These are phyloP conservation scores for Ooceraea biroi DNA, from an alignment of 1,140 invertebrate genomes.

Conservation along the genomic window DNA sequence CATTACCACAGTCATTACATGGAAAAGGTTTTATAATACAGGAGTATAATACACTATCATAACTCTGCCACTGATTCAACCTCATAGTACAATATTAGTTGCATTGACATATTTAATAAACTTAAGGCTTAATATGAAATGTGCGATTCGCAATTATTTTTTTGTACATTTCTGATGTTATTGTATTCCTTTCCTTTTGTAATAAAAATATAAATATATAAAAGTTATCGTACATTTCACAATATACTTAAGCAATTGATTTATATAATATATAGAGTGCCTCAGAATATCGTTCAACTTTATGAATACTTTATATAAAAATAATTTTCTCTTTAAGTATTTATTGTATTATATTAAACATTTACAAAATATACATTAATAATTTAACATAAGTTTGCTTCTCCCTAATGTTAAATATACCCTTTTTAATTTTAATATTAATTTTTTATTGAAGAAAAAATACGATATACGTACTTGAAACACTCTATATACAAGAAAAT, in stretches of 20 bases:
- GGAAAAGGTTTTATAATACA: conserved; percentile 24
- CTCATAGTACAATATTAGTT: conserved; percentile 6
- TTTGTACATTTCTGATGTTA: neutral
- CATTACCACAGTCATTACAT: conserved; percentile 4
- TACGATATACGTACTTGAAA: neutral
- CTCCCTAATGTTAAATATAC: neutral
- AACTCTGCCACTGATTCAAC: conserved; percentile 22
- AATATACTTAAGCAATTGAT: conserved; percentile 21
- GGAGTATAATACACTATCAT: neutral
- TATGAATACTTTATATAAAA: too few relatives aligned
- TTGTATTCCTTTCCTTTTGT: neutral
- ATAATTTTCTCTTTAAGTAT: too few relatives aligned
- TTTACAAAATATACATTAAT: neutral
- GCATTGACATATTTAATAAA: conserved; percentile 9
- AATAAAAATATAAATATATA: conserved; percentile 2
- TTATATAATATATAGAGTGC: conserved; percentile 4
- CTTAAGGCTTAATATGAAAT: conserved; percentile 17
- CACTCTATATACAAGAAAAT: conserved; percentile 1
- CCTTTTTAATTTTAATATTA: neutral
- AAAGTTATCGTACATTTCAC: conserved; percentile 37
- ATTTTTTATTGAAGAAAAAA: neutral
- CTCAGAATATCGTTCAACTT: conserved; percentile 2
- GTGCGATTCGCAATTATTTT: conserved; percentile 9
- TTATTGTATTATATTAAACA: too few relatives aligned
- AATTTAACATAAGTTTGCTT: neutral